phyloP scores from a whole-genome alignment of 2,113 vertebrate genomes.

The Semicossyphus pulcher region DNA sequence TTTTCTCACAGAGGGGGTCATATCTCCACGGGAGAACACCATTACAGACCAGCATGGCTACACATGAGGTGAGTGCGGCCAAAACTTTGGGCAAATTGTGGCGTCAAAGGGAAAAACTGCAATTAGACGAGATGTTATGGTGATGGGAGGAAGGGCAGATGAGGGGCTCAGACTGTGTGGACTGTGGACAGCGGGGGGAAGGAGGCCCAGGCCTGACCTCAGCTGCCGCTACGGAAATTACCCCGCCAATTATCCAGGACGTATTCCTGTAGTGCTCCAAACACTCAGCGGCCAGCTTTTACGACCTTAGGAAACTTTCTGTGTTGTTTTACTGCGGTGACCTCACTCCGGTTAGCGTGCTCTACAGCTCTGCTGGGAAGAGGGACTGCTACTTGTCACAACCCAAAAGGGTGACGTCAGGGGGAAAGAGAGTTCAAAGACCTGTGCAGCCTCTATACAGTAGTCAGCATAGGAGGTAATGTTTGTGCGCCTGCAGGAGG shows the following conservation, averaged over 20 bases:
- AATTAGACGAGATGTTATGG: constrained; percentile 51
- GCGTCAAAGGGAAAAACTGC: constrained; percentile 42
- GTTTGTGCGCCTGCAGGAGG: not conserved
- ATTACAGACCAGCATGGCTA: constrained; percentile 24
- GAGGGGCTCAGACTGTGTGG: constrained; percentile 48
- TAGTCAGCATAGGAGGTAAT: constrained; percentile 24
- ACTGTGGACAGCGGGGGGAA: constrained; percentile 58
- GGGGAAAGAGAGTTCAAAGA: constrained; percentile 58
- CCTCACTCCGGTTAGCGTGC: constrained; percentile 68
- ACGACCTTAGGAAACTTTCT: constrained; percentile 77
- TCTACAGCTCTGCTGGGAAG: constrained; percentile 64
- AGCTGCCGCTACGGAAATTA: constrained; percentile 77
- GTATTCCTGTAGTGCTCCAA: constrained; percentile 70
- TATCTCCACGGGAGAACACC: constrained; percentile 6
- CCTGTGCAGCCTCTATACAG: constrained; percentile 39
- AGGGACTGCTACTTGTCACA: constrained; percentile 69
- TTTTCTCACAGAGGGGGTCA: constrained; percentile 22
- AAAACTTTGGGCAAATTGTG: constrained; percentile 21
- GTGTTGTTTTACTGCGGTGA: constrained; percentile 79
- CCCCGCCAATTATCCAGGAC: constrained; percentile 76
- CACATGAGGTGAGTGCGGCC: constrained; percentile 27
- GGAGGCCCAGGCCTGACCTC: constrained; percentile 78
- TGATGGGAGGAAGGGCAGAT: constrained; percentile 35
- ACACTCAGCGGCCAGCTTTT: constrained; percentile 70
- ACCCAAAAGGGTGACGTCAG: constrained; percentile 64